Base-by-base conservation (phyloP, 2,888 invertebrate genomes). In the Sphecodes monilicornis region DNA sequence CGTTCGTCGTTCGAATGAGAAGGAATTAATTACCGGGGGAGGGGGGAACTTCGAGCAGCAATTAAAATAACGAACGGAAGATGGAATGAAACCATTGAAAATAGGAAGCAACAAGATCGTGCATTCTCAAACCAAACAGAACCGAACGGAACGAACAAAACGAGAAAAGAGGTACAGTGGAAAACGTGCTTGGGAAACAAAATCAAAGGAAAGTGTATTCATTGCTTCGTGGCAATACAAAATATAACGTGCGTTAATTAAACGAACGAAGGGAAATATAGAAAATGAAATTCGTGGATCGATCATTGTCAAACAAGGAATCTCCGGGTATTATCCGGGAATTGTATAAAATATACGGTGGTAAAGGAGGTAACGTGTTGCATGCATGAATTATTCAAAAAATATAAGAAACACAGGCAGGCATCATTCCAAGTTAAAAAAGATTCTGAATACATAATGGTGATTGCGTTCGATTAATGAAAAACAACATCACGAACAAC, bases 371-470 rank as follows among this genome's bases (percentile, higher is more conserved):
- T 71, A 39, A 83, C 78, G 66, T 84, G 84, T 85, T 50, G 3
- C 85, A 80, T 88, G 84, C 87, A 79, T 46, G 76, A 83, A 72
- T 80, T 75, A 78, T 76, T 13, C 32, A 70, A 74, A 81, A 86
- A 85, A 84, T 85, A 86, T 75, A 82, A 77, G 22, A 74, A 76
- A 82, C 84, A 84, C 77, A n/a, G 85, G 79, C 88, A 90, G 84
- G 90, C 88, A 89, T 76, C 89, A 89, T 89, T 88, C 89, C 88
- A 84, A 88, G 88, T 89, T 54, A 80, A 90, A 85, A 87, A 78
- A 86, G 85, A 85, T 32, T 77, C 71, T 72, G 73, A 80, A 90
- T 79, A 90, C 76, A 81, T 78, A 81, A 76, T 76, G 66, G 70
- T 84, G 84, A 84, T 86, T 76, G 78, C 82, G 68, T 81, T 80